phyloP scores from a whole-genome alignment of 2,888 invertebrate genomes.

The Ligdia adustata region DNA sequence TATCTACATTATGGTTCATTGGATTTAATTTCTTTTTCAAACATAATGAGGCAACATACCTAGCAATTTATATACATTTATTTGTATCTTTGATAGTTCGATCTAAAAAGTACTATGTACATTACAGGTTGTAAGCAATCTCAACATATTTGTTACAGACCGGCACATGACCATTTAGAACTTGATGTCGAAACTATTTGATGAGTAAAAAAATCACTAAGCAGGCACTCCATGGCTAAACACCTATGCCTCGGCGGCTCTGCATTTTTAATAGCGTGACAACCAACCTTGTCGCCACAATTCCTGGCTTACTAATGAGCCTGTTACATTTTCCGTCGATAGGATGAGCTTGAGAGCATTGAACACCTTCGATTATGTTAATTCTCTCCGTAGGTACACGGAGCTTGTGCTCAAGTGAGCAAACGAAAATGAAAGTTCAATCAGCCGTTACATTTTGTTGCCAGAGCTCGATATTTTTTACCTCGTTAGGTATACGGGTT shows the following conservation, averaged over 20 bases:
- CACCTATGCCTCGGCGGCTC: slow-evolving; percentile 44
- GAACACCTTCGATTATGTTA: slow-evolving; percentile 38
- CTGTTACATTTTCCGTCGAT: slow-evolving; percentile 38
- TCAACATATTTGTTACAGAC: slow-evolving; percentile 5
- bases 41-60: too few species aligned
- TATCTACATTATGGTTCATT: too few species aligned
- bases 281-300: slow-evolving; percentile 52
- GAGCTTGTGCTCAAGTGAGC: slow-evolving; percentile 12
- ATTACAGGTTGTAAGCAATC: too few species aligned
- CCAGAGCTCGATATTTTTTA: background rate
- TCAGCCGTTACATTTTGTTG: slow-evolving; percentile 17
- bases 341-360: slow-evolving; percentile 9
- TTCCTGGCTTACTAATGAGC: slow-evolving; percentile 51
- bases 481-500: slow-evolving; percentile 12
- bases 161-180: slow-evolving; percentile 10
- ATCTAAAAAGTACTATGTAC: too few species aligned
- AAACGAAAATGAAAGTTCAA: slow-evolving; percentile 30
- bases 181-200: slow-evolving; percentile 22
- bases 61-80: too few species aligned
- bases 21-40: too few species aligned
- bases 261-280: slow-evolving; percentile 52
- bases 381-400: slow-evolving; percentile 17
- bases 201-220: slow-evolving; percentile 46
- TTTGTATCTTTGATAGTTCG: too few species aligned
- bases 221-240: slow-evolving; percentile 43